A percentile compares a stretch with the other conserved stretches of the same genome.
phyloP scores from a whole-genome alignment of 2,797 vertebrate species.

The Lemur catta region DNA sequence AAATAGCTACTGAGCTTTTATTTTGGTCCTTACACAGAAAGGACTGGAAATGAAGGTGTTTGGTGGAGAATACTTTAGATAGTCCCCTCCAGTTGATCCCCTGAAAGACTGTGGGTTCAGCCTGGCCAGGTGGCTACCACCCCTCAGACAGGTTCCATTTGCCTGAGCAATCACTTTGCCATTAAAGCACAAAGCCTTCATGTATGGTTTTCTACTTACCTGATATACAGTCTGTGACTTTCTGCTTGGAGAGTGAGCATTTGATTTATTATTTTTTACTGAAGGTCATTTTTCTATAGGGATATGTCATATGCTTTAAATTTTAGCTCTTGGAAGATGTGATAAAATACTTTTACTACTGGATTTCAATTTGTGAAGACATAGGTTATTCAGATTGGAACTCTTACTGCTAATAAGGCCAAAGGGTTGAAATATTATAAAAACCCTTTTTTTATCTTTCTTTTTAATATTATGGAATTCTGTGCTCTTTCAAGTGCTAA shows the following conservation, averaged over 20 bases:
- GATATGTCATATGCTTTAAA: neutral
- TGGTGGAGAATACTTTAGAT: neutral
- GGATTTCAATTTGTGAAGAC: slow-evolving; percentile 27
- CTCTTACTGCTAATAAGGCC: neutral
- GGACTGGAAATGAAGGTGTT: neutral
- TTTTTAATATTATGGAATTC: neutral
- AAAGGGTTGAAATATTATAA: neutral
- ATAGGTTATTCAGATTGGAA: neutral
- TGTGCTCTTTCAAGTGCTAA: slow-evolving; percentile 5
- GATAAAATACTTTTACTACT: slow-evolving; percentile 30
- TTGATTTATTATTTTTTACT: slow-evolving; percentile 7
- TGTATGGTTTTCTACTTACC: neutral
- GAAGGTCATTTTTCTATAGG: slow-evolving; percentile 26
- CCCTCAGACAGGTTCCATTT: neutral
- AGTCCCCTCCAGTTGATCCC: neutral
- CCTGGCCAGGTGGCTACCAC: too few species aligned
- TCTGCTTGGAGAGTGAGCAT: neutral
- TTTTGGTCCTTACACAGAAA: slow-evolving; percentile 24
- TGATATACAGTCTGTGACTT: neutral
- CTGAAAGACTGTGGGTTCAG: neutral
- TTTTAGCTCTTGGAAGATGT: slow-evolving; percentile 25
- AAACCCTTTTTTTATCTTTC: neutral
- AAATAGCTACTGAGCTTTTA: neutral
- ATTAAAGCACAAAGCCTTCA: neutral
- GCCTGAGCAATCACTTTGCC: neutral